Conservation (phyloP, 2,797 vertebrate genomes). For the Cuniculus paca region DNA sequence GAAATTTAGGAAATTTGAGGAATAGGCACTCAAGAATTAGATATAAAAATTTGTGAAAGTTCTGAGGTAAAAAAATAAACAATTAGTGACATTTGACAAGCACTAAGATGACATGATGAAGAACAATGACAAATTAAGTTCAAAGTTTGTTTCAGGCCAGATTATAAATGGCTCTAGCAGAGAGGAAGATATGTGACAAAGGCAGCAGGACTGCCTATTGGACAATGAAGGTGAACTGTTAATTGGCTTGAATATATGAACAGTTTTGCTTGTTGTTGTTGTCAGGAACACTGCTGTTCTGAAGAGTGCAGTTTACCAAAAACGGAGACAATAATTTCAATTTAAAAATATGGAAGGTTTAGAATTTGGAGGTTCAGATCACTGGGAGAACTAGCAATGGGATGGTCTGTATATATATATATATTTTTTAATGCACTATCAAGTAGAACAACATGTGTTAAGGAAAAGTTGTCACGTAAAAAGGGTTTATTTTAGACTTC, state of each 20-base stretch:
- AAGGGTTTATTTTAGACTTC: not conserved
- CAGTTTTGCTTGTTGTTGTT: not conserved
- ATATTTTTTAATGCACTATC: constrained; percentile 17
- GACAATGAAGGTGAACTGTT: not conserved
- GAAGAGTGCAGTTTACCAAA: not conserved
- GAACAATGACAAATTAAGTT: not conserved
- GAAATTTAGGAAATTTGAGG: not conserved
- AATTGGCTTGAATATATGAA: not conserved
- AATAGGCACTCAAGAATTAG: not conserved
- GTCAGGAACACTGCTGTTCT: not conserved
- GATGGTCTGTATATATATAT: not conserved
- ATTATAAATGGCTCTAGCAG: not conserved
- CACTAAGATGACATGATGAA: not conserved
- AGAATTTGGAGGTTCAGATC: not conserved
- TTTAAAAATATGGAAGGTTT: constrained; percentile 14
- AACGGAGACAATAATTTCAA: not conserved
- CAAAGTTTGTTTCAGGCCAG: not conserved
- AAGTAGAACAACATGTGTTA: not conserved
- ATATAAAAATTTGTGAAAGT: not conserved
- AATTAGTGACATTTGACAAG: not conserved
- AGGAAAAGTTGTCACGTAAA: not conserved
- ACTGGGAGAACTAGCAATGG: not conserved
- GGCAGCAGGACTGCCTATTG: not conserved
- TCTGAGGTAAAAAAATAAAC: not conserved
- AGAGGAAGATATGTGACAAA: not conserved